A percentile compares a stretch with the other conserved stretches of the same genome.
Evolutionary conservation across 1,140 invertebrate species (phyloP).

Genomic region (Drosophila repleta): DNA sequence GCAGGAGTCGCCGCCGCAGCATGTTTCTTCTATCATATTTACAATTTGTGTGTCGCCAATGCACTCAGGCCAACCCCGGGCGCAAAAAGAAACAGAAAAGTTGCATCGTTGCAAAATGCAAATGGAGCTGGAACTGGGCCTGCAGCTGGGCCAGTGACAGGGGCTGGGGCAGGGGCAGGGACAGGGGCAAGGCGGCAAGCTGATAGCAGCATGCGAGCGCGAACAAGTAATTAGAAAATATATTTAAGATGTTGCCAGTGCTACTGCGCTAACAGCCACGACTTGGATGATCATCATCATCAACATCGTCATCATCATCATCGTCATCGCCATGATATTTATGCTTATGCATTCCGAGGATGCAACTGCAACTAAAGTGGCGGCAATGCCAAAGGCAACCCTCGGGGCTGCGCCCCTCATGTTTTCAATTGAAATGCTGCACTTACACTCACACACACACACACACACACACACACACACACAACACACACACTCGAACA

Average conservation of each 20-base stretch:
- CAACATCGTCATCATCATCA: conserved; percentile 9
- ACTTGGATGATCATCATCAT: conserved; percentile 15
- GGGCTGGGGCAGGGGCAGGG: background rate
- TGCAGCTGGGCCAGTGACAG: background rate
- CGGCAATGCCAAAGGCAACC: conserved; percentile 25
- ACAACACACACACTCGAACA: background rate
- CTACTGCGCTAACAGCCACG: conserved; percentile 15
- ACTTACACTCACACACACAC: conserved; percentile 11
- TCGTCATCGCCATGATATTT: conserved; percentile 25
- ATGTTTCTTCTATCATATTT: conserved; percentile 77
- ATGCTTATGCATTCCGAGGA: conserved; percentile 28
- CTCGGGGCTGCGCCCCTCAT: conserved; percentile 5
- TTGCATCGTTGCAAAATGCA: conserved; percentile 44
- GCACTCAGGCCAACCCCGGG: conserved; percentile 52
- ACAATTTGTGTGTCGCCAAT: conserved; percentile 80
- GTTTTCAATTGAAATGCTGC: conserved; percentile 22
- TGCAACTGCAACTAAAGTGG: conserved; percentile 17
- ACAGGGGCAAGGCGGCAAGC: conserved; percentile 3
- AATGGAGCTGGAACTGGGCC: conserved; percentile 8
- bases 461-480: background rate
- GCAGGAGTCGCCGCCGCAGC: conserved; percentile 7
- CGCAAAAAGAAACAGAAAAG: background rate
- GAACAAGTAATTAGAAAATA: conserved; percentile 83
- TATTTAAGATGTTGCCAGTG: conserved; percentile 66
- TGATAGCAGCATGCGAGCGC: conserved; percentile 59